Percentiles rank a stretch among this genome's conserved stretches.
phyloP scores from a whole-genome alignment of 2,797 vertebrate species.

The Tolypeutes matacus region DNA sequence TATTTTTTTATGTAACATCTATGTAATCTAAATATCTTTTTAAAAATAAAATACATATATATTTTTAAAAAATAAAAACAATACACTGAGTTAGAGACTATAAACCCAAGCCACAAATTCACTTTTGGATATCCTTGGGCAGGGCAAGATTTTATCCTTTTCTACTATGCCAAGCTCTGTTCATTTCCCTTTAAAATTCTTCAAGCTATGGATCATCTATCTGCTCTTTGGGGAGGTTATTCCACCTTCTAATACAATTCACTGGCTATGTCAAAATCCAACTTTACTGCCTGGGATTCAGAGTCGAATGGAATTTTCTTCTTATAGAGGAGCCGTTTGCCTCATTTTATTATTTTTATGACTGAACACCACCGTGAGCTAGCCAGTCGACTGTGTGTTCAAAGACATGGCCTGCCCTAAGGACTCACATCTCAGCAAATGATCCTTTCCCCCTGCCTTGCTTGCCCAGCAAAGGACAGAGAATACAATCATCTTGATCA shows the following conservation, averaged over 20 bases:
- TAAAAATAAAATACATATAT: no score
- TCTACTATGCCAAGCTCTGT: not conserved
- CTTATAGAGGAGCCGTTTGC: slow-evolving; percentile 71
- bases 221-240: slow-evolving; percentile 58
- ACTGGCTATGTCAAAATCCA: slow-evolving; percentile 74
- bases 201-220: slow-evolving; percentile 43
- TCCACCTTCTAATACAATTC: slow-evolving; percentile 66
- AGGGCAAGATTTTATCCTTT: slow-evolving; percentile 22
- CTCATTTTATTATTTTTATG: slow-evolving; percentile 84
- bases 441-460: slow-evolving; percentile 74
- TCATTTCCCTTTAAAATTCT: slow-evolving; percentile 70
- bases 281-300: slow-evolving; percentile 61
- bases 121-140: not conserved
- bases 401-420: slow-evolving; percentile 72
- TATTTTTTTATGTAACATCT: no score
- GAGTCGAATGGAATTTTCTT: slow-evolving; percentile 66
- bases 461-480: slow-evolving; percentile 64
- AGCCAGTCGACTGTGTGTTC: slow-evolving; percentile 65
- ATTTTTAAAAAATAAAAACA: not conserved
- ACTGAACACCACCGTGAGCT: slow-evolving; percentile 62
- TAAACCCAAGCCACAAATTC: not conserved
- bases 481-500: slow-evolving; percentile 84
- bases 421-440: slow-evolving; percentile 80
- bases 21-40: no score
- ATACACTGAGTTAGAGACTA: not conserved